These are phyloP conservation scores for Pocota personata DNA, from an alignment of 2,888 invertebrate genomes.

Conservation along the genomic window DNA sequence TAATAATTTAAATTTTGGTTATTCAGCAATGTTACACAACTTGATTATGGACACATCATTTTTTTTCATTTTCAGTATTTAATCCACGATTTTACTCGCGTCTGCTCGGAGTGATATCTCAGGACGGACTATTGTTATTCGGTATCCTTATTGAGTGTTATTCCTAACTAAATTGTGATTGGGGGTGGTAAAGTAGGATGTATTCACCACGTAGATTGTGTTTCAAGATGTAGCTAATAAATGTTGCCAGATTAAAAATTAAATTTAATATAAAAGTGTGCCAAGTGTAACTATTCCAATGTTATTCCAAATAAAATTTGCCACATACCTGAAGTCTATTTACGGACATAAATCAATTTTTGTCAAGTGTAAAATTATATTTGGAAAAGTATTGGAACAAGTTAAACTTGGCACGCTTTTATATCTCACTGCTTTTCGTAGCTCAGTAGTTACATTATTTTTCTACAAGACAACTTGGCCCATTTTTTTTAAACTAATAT, in stretches of 20 bases:
- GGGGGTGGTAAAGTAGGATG: background rate
- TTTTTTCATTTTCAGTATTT: background rate
- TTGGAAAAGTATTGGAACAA: no score
- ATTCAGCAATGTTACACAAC: background rate
- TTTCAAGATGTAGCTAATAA: background rate
- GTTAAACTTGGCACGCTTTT: no score
- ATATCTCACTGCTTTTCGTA: no score
- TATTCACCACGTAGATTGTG: slow-evolving; percentile 2
- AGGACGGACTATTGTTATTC: slow-evolving; percentile 31
- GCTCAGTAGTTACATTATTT: no score
- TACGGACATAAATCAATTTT: no score
- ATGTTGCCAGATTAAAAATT: background rate
- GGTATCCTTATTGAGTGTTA: background rate
- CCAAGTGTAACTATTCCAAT: no score
- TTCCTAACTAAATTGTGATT: background rate
- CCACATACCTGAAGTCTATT: no score
- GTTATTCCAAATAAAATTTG: no score
- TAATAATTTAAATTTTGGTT: background rate
- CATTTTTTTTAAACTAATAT: no score
- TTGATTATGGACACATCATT: background rate
- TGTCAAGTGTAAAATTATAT: no score
- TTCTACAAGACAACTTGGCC: no score
- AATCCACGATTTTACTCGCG: background rate
- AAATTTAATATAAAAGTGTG: no score
- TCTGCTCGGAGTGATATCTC: background rate